These are phyloP conservation scores for Caracal caracal DNA, from an alignment of 2,113 vertebrate genomes.

Conservation along the genomic window DNA sequence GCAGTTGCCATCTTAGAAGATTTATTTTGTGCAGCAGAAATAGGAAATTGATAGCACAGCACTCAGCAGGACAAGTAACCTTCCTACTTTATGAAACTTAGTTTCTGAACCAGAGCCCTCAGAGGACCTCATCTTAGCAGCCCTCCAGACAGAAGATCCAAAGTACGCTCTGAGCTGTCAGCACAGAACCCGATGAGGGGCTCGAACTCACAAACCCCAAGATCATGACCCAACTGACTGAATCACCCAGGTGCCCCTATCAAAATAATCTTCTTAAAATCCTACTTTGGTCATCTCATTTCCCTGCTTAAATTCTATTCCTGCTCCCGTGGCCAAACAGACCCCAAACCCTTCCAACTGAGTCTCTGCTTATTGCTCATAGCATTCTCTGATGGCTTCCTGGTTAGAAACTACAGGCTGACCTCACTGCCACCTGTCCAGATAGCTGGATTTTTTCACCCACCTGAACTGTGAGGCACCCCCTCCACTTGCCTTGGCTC, in stretches of 20 bases:
- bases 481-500: not conserved
- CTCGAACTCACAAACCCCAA: no score
- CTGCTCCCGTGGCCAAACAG: not conserved
- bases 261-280: not conserved
- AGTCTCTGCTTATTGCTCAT: not conserved
- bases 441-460: no score
- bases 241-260: not conserved
- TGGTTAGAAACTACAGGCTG: not conserved
- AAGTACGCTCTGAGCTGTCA: no score
- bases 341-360: no score
- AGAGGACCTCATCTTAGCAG: accelerated
- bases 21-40: not conserved
- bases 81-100: not conserved
- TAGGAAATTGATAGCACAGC: not conserved
- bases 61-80: not conserved
- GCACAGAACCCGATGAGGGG: no score
- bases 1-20: not conserved
- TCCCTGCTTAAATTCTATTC: not conserved
- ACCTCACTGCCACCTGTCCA: not conserved
- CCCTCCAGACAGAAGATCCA: not conserved
- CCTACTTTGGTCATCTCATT: not conserved
- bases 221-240: no score
- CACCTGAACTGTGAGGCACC: not conserved
- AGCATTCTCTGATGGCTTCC: not conserved
- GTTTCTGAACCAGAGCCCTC: not conserved